Conservation (phyloP, 1,140 invertebrate genomes). For the Agraylea sexmaculata region DNA sequence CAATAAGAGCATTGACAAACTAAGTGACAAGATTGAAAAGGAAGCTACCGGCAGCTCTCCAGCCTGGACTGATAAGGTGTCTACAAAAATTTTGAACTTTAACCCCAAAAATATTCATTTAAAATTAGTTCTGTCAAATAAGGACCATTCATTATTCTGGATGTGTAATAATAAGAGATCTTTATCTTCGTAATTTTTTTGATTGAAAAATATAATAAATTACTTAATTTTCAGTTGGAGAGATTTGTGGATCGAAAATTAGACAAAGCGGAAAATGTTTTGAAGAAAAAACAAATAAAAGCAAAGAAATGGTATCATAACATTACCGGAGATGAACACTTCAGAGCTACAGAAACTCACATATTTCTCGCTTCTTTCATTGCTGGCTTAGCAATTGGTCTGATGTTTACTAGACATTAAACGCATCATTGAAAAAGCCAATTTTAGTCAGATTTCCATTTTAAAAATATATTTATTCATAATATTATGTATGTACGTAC, state of each 20-base stretch:
- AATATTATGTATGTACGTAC: too few species aligned
- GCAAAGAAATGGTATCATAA: constrained; percentile 61
- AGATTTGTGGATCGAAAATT: constrained; percentile 65
- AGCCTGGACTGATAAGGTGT: constrained; percentile 58
- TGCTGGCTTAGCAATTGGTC: constrained; percentile 58
- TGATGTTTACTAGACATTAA: constrained; percentile 34
- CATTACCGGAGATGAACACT: constrained; percentile 49
- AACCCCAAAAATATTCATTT: background rate
- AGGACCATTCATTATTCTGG: background rate
- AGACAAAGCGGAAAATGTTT: constrained; percentile 58
- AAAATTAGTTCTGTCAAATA: background rate
- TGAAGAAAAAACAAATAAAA: constrained; percentile 53
- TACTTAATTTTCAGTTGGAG: constrained; percentile 50
- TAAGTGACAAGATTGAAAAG: constrained; percentile 58
- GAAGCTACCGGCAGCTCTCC: constrained; percentile 48
- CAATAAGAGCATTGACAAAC: constrained; percentile 58
- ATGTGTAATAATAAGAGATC: background rate
- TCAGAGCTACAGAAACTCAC: constrained; percentile 57
- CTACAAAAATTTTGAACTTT: background rate
- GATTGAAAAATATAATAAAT: constrained; percentile 1
- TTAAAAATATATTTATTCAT: too few species aligned
- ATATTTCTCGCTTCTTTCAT: constrained; percentile 62
- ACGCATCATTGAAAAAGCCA: background rate
- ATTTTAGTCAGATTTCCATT: too few species aligned
- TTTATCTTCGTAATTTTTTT: background rate